phyloP scores from a whole-genome alignment of 2,888 invertebrate genomes.

The Callimorpha dominula region DNA sequence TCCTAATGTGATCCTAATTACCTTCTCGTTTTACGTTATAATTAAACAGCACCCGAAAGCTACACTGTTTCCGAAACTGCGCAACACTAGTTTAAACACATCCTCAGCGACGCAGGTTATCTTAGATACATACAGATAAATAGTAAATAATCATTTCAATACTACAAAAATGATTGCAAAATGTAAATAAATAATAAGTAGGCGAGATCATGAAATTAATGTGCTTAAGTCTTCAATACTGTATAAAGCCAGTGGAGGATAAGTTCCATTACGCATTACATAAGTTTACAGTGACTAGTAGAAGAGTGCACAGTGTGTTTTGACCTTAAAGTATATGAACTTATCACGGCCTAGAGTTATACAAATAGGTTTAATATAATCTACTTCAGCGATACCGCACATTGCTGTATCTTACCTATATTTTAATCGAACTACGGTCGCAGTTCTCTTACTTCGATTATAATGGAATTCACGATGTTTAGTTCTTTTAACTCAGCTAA shows the following conservation, averaged over 20 bases:
- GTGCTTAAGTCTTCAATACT: conserved; percentile 48
- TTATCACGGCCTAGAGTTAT: conserved; percentile 3
- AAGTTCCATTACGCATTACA: conserved; percentile 29
- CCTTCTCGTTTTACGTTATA: conserved; percentile 7
- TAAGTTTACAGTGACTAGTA: conserved; percentile 47
- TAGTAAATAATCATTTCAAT: conserved; percentile 9
- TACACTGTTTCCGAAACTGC: conserved; percentile 21
- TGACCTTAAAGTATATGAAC: conserved; percentile 39
- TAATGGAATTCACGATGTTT: conserved; percentile 8
- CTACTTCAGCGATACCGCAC: background rate
- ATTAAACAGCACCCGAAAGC: conserved; percentile 27
- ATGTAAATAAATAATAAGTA: conserved; percentile 31
- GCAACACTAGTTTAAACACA: conserved; percentile 28
- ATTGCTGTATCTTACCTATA: conserved; percentile 3
- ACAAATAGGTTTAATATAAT: conserved; percentile 6
- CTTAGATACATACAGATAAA: conserved; percentile 10
- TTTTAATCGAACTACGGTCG: conserved; percentile 5
- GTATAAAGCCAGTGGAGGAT: conserved; percentile 43
- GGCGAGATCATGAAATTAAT: conserved; percentile 60
- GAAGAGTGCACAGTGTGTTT: conserved; percentile 35
- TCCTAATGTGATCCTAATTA: conserved; percentile 15
- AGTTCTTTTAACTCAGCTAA: conserved; percentile 6
- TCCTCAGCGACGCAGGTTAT: conserved; percentile 14
- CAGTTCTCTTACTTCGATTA: conserved; percentile 8
- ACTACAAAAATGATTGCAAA: conserved; percentile 21